Conservation (phyloP, 2,113 vertebrate genomes). For the Tyto alba region DNA sequence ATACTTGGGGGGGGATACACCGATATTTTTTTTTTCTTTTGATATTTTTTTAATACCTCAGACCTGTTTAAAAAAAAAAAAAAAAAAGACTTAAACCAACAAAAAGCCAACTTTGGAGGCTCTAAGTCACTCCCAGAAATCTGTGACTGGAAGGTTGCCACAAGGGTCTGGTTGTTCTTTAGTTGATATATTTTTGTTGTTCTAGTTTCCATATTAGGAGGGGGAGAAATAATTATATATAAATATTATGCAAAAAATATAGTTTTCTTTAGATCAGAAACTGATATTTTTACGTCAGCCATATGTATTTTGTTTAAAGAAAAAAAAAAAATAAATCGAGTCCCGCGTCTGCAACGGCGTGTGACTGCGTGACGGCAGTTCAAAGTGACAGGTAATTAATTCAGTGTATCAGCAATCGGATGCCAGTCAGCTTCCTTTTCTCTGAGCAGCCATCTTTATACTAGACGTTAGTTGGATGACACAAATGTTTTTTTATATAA, state of each 20-base stretch:
- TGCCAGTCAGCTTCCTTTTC: constrained; percentile 69
- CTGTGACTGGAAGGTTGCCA: constrained; percentile 57
- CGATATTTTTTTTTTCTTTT: background rate
- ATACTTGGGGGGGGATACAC: constrained; percentile 26
- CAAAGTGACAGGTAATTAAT: constrained; percentile 41
- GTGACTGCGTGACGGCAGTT: constrained; percentile 15
- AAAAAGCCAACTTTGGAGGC: constrained; percentile 35
- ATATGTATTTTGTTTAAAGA: constrained; percentile 79
- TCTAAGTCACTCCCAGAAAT: constrained; percentile 50
- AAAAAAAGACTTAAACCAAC: background rate
- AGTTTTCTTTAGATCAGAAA: constrained; percentile 79
- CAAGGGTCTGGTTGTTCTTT: constrained; percentile 58
- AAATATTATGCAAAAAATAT: constrained; percentile 77
- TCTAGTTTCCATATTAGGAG: constrained; percentile 56
- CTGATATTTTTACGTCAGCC: constrained; percentile 75
- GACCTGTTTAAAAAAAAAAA: constrained; percentile 14
- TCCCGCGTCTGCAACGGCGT: background rate
- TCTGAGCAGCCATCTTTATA: constrained; percentile 78
- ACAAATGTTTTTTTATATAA: constrained; percentile 68
- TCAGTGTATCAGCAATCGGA: constrained; percentile 24
- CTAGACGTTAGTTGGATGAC: constrained; percentile 65
- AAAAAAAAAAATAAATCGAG: constrained; percentile 15
- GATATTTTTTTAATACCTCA: constrained; percentile 71
- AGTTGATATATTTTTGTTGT: constrained; percentile 34
- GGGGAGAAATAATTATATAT: constrained; percentile 51